phyloP scores from a whole-genome alignment of 2,113 vertebrate genomes.

The Chaetodon trifascialis region DNA sequence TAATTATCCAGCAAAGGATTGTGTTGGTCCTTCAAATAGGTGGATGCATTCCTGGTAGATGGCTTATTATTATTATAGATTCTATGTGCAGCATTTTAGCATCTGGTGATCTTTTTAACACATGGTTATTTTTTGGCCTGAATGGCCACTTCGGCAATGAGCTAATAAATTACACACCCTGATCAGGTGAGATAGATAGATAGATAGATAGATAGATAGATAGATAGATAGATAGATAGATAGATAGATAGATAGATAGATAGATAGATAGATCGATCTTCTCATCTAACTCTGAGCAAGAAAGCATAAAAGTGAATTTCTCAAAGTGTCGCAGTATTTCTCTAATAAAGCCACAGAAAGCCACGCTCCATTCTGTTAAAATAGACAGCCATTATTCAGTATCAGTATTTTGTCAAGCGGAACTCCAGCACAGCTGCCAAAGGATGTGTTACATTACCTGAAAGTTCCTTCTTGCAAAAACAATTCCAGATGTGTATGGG shows the following conservation, averaged over 20 bases:
- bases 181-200: too few species aligned
- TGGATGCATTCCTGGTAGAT: not conserved
- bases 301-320: not conserved
- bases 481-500: slow-evolving; percentile 57
- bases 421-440: slow-evolving; percentile 20
- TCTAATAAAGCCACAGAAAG: slow-evolving; percentile 19
- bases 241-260: too few species aligned
- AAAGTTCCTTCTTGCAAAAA: slow-evolving; percentile 35
- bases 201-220: not conserved
- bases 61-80: not conserved
- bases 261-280: too few species aligned
- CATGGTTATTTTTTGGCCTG: not conserved
- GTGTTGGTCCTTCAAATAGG: not conserved
- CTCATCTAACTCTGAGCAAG: slow-evolving; percentile 3
- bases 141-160: not conserved
- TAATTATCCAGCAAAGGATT: not conserved
- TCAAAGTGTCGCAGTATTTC: not conserved
- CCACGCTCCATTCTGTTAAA: not conserved
- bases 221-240: not conserved
- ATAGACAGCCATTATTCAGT: slow-evolving; percentile 10
- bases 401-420: slow-evolving; percentile 27
- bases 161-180: not conserved
- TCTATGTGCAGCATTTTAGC: not conserved
- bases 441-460: slow-evolving; percentile 61
- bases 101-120: not conserved